Evolutionary conservation across 2,888 invertebrate species (phyloP).

Genomic region (Cataglyphis livida): DNA sequence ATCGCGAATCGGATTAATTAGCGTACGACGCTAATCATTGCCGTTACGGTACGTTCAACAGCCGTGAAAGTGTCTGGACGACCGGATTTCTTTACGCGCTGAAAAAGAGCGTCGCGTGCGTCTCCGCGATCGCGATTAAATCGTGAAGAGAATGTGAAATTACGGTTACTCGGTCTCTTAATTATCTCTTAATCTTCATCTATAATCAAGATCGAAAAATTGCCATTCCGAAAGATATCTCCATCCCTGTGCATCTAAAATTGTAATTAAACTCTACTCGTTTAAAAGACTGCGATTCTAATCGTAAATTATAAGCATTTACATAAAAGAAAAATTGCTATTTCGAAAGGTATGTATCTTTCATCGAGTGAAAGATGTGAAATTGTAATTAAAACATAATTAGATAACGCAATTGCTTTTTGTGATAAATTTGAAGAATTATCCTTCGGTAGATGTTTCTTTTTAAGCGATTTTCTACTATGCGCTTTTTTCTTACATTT

Average conservation of each 20-base stretch:
- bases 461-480: neutral
- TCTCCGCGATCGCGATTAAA: constrained; percentile 12
- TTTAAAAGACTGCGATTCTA: constrained; percentile 5
- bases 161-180: neutral
- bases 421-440: neutral
- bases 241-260: neutral
- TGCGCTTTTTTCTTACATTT: neutral
- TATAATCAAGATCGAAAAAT: neutral
- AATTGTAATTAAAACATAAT: constrained; percentile 21
- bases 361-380: neutral
- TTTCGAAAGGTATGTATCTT: neutral
- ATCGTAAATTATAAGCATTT: neutral
- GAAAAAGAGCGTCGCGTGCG: constrained; percentile 31
- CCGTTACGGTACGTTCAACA: constrained; percentile 48
- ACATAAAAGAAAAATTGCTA: neutral
- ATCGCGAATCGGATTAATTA: constrained; percentile 62
- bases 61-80: constrained; percentile 57
- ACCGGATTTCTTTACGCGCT: constrained; percentile 38
- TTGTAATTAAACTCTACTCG: neutral
- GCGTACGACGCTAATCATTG: constrained; percentile 60
- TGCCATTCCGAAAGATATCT: neutral
- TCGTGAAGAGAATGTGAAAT: constrained; percentile 5
- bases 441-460: neutral
- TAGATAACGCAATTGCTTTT: constrained; percentile 3
- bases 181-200: constrained; percentile 24